phyloP scores from a whole-genome alignment of 1,140 invertebrate species.

The Penaeus indicus region DNA sequence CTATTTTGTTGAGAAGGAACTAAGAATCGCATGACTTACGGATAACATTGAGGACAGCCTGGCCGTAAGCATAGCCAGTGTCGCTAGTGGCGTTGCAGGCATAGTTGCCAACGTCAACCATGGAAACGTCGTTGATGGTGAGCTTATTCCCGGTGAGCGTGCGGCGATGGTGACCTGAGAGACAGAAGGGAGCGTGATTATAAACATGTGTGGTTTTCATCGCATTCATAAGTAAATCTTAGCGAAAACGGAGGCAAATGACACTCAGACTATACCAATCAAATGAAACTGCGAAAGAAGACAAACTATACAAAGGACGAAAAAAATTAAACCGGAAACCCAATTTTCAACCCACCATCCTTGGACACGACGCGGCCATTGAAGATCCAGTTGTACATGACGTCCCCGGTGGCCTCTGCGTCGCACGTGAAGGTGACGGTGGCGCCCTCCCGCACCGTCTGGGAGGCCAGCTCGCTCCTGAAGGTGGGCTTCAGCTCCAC shows the following conservation, averaged over 20 bases:
- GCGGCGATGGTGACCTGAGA: conserved; percentile 25
- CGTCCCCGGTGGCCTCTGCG: background rate
- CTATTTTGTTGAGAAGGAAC: background rate
- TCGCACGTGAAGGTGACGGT: conserved; percentile 56
- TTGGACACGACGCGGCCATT: conserved; percentile 28
- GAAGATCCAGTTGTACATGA: conserved; percentile 36
- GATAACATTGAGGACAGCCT: conserved; percentile 45
- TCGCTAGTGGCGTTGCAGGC: conserved; percentile 49
- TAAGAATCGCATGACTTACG: conserved; percentile 29
- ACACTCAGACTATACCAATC: too few relatives aligned
- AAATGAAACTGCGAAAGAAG: too few relatives aligned
- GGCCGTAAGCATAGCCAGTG: conserved; percentile 45
- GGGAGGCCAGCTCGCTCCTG: conserved; percentile 37
- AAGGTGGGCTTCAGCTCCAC: conserved; percentile 56
- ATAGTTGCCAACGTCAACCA: conserved; percentile 49
- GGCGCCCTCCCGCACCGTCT: conserved; percentile 45
- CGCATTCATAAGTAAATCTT: too few relatives aligned
- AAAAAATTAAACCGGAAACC: background rate
- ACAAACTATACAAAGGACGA: background rate
- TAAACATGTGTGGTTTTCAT: background rate
- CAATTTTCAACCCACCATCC: conserved; percentile 11
- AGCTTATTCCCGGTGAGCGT: conserved; percentile 8
- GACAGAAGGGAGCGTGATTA: background rate
- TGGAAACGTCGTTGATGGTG: conserved; percentile 7
- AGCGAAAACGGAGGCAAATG: too few relatives aligned